Evolutionary conservation across 2,113 vertebrate genomes (phyloP), one percentile per base, ranked within the genome.

Genomic region (Haemorhous mexicanus): DNA sequence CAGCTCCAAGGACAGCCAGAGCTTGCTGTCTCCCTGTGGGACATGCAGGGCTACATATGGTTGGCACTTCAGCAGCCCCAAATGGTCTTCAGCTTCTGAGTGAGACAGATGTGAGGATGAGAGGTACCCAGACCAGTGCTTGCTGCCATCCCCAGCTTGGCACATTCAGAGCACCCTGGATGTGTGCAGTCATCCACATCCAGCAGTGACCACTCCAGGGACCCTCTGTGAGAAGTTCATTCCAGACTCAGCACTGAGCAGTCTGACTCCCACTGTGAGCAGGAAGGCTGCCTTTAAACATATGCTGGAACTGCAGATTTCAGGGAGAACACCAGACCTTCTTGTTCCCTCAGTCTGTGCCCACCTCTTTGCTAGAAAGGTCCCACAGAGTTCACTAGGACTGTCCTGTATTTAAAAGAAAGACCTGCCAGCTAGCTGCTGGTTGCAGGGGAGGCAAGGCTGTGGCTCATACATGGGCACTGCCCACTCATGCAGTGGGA

Each of bases 121-220:
- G 14, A 59, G 16, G 33, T 63, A 68, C 10, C 7, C 30, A 35
- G 14, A 20, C 8, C 14, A 44, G 43, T 20, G 47, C 66, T 76
- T 10, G 4, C 47, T 75, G 83, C 28, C 28, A 43, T 11, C 6
- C 32, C 35, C 44, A 73, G 47, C 10, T 27, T 4, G 4, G 32
- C 3, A 1, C 0, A 0, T 75, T 67, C 35, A 63, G n/a, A 88
- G 52, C 43, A 76, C 43, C 3, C 1, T 55, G 49, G 30, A 63
- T 35, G 15, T 3, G 1, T 27, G 28, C 24, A n/a, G 43, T 27
- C 1, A 0, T 53, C 35, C n/a, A 68, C 22, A 86, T 14, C 12
- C 73, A 73, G 68, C 37, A 56, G 41, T 7, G 5, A 37, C 30
- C 0, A 0, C 27, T 74, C 68, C 50, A 58, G 59, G 37, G 28